Conservation (phyloP, 2,888 invertebrate genomes). For the Theodoxus fluviatilis region DNA sequence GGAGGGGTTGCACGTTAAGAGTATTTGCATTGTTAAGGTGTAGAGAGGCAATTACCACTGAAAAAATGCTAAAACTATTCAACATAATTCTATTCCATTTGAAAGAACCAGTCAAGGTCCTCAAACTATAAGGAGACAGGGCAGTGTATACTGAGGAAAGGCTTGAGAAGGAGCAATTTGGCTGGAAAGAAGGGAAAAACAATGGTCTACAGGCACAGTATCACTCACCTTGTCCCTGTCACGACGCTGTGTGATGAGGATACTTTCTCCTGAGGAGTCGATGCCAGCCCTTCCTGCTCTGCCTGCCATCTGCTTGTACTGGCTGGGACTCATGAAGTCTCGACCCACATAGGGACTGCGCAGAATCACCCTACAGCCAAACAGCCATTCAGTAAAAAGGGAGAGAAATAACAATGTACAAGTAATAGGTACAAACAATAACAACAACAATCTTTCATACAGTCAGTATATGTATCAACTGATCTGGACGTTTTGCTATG, state of each 20-base stretch:
- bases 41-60: no score
- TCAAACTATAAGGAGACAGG: no score
- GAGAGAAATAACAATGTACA: background rate
- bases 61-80: no score
- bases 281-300: constrained; percentile 91
- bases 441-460: background rate
- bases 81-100: no score
- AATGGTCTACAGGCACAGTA: no score
- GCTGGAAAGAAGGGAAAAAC: no score
- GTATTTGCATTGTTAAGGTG: no score
- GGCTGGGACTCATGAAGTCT: constrained; percentile 76
- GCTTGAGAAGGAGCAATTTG: no score
- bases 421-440: background rate
- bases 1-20: no score
- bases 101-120: no score
- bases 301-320: constrained; percentile 95
- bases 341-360: constrained; percentile 84
- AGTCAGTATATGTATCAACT: background rate
- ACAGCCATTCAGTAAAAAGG: background rate
- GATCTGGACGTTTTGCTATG: background rate
- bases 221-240: constrained; percentile 67
- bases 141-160: no score
- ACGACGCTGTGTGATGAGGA: constrained; percentile 76
- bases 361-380: constrained; percentile 72
- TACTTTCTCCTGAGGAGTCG: constrained; percentile 83